Conservation (phyloP, 2,797 vertebrate genomes). For the Anguilla pacifica region DNA sequence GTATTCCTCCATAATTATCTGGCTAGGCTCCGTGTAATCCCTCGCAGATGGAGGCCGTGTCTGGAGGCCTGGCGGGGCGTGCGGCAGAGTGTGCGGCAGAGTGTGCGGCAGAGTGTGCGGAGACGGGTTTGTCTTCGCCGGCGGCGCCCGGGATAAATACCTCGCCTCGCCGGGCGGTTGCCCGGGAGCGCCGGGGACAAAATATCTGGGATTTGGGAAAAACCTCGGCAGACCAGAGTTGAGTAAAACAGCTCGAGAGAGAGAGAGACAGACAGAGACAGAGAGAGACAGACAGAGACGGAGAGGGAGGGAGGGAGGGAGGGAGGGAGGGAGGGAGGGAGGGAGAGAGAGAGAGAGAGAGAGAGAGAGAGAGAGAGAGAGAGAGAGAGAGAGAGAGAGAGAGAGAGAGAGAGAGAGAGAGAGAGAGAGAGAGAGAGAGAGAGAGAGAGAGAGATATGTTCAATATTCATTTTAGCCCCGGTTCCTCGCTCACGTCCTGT, state of each 20-base stretch:
- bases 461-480: background rate
- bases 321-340: no score
- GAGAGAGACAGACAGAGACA: no score
- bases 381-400: no score
- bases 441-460: background rate
- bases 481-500: background rate
- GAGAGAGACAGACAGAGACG: no score
- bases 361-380: no score
- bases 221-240: slow-evolving; percentile 71
- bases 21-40: slow-evolving; percentile 55
- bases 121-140: slow-evolving; percentile 65
- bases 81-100: no score
- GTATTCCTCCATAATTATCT: slow-evolving; percentile 58
- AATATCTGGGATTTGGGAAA: slow-evolving; percentile 46
- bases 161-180: slow-evolving; percentile 43
- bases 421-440: no score
- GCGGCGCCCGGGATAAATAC: slow-evolving; percentile 58
- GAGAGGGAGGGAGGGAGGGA: no score
- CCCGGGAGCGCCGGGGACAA: background rate
- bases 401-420: no score
- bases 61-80: slow-evolving; percentile 55
- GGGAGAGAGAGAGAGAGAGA: no score
- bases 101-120: slow-evolving; percentile 41
- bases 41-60: slow-evolving; percentile 62
- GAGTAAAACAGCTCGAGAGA: slow-evolving; percentile 49